phyloP scores from a whole-genome alignment of 2,113 vertebrate species.

The Limnothrissa miodon region DNA sequence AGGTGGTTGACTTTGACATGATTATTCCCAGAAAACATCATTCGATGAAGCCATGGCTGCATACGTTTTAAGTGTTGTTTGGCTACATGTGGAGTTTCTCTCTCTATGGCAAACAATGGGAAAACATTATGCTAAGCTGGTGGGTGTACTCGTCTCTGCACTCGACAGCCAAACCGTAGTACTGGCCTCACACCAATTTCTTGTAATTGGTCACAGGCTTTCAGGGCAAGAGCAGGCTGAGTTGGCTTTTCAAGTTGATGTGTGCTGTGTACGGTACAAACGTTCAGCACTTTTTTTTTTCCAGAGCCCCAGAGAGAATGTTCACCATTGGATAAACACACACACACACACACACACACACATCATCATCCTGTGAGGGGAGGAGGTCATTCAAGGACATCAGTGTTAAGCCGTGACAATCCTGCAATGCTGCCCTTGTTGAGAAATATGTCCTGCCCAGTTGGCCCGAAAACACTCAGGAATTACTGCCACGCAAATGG shows the following conservation, averaged over 20 bases:
- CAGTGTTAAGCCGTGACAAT: slow-evolving; percentile 48
- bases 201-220: neutral
- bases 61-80: neutral
- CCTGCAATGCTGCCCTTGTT: slow-evolving; percentile 54
- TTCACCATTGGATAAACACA: no score
- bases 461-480: neutral
- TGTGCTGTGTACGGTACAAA: neutral
- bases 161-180: neutral
- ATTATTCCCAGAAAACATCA: neutral
- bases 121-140: neutral
- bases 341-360: no score
- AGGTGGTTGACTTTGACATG: neutral
- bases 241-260: neutral
- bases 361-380: neutral
- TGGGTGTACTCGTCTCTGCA: neutral
- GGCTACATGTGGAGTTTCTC: neutral
- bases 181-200: neutral
- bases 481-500: neutral
- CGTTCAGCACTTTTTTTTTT: neutral
- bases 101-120: neutral
- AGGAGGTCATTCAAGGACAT: slow-evolving; percentile 52
- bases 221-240: neutral
- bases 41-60: neutral
- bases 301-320: no score
- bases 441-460: slow-evolving; percentile 45